These are phyloP conservation scores for Drosophila eohydei DNA, from an alignment of 2,888 invertebrate genomes.

Conservation along the genomic window DNA sequence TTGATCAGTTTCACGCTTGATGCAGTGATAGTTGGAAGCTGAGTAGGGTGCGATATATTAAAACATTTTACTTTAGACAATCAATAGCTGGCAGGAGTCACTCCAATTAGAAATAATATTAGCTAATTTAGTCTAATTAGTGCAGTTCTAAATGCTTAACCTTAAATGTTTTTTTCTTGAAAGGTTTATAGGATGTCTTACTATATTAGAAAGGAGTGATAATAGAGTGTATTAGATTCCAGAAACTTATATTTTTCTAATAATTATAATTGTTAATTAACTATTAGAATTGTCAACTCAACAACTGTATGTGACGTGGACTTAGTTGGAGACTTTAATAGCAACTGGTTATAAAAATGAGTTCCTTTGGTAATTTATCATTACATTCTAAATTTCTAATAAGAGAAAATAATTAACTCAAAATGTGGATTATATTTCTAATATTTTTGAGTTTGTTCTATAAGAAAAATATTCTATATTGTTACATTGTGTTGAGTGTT, in stretches of 20 bases:
- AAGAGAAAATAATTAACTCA: too few relatives aligned
- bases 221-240: background rate
- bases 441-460: background rate
- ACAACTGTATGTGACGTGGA: too few relatives aligned
- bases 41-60: background rate
- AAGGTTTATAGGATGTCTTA: background rate
- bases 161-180: background rate
- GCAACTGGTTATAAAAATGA: too few relatives aligned
- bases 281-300: too few relatives aligned
- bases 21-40: slow-evolving; percentile 33
- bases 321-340: too few relatives aligned
- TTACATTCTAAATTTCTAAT: too few relatives aligned
- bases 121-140: background rate
- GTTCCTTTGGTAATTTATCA: too few relatives aligned
- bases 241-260: too few relatives aligned
- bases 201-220: background rate
- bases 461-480: background rate
- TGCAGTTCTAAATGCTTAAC: background rate
- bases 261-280: too few relatives aligned
- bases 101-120: background rate
- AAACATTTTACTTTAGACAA: slow-evolving; percentile 10
- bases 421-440: too few relatives aligned
- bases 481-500: background rate
- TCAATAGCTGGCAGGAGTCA: background rate
- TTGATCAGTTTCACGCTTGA: slow-evolving; percentile 35